Evolutionary conservation across 2,113 vertebrate species (phyloP).

Genomic region (Hypanus sabinus): DNA sequence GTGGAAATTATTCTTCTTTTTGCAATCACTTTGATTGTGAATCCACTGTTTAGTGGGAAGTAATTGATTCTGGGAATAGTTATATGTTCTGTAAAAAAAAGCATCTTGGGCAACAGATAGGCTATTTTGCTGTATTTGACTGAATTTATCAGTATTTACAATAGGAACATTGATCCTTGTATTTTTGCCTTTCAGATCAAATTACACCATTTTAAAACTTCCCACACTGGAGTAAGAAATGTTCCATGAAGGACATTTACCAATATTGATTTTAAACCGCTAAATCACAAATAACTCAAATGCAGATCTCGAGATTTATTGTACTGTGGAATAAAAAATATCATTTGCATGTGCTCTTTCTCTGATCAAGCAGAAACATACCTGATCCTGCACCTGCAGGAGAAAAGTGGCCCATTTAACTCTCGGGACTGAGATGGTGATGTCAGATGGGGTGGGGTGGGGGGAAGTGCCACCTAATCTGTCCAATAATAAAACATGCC

Average conservation of each 20-base stretch:
- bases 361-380: not conserved
- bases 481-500: too few relatives aligned
- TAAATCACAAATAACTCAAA: not conserved
- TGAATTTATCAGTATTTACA: not conserved
- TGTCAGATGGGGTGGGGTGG: too few relatives aligned
- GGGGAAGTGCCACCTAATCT: too few relatives aligned
- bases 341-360: not conserved
- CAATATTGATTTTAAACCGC: not conserved
- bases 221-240: not conserved
- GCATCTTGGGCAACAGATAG: not conserved
- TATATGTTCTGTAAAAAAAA: too few relatives aligned
- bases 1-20: not conserved
- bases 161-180: not conserved
- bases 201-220: not conserved
- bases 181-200: not conserved
- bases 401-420: too few relatives aligned
- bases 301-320: too few relatives aligned
- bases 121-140: not conserved
- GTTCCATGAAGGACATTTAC: not conserved
- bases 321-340: too few relatives aligned
- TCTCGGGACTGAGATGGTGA: too few relatives aligned
- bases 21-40: not conserved
- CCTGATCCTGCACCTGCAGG: too few relatives aligned
- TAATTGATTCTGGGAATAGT: not conserved
- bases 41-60: not conserved